Evolutionary conservation across 2,888 invertebrate species (phyloP), one percentile per base, ranked within the genome.

Genomic region (Cephus rjabovi): DNA sequence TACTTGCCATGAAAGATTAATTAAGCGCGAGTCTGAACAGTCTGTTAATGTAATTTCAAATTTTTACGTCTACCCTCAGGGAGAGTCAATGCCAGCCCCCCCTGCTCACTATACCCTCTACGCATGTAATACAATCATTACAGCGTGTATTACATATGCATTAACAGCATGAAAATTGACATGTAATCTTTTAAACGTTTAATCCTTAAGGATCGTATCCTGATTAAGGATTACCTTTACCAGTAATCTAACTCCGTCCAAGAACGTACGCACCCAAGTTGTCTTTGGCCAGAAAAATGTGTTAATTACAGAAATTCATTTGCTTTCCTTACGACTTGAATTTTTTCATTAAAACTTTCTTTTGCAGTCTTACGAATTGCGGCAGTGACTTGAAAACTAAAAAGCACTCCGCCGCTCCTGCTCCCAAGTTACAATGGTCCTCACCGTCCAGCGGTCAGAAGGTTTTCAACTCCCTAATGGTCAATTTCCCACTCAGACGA

Each of bases 401-500:
- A 78, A 79, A 74, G 79, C 76, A 75, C 80, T 80, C 31, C 31
- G 56, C 23, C 56, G 56, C 56, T 56, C 56, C 30, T 34, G 71
- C 31, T 71, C 31, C 31, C 31, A 31, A 31, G 76, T 75, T 56
- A 81, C 82, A 82, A 82, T 82, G 79, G 82, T 82, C 80, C 80
- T 34, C 79, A 56, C 77, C 79, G 87, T 81, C 82, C 84, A 83
- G 80, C 81, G 86, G 85, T 82, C 85, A 56, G 87, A 88, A 89
- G 86, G 86, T 88, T 88, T 89, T 90, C 85, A 87, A 83, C 82
- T 82, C 85, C 83, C 85, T 86, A 87, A 87, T 88, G 90, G 89
- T 90, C 90, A 90, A 90, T 90, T 90, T 90, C 86, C 90, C 90
- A 89, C 91, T 91, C 90, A 90, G 91, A 90, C 90, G 83, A 75